Conservation (phyloP, 2,888 invertebrate genomes). For the Oligia strigilis region DNA sequence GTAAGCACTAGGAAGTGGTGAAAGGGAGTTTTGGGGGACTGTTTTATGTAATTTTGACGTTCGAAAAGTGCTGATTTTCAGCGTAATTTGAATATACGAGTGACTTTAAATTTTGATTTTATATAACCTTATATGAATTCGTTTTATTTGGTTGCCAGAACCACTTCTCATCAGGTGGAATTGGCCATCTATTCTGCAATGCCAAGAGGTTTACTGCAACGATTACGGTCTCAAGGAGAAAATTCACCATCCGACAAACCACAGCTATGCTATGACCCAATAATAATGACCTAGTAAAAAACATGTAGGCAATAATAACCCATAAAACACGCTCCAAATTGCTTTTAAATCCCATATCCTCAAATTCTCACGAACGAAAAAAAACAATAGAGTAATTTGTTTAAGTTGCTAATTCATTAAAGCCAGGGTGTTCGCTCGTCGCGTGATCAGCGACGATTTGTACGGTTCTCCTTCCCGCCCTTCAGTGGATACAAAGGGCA, state of each 20-base stretch:
- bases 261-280: not conserved
- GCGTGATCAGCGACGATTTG: slow-evolving; percentile 68
- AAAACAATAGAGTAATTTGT: slow-evolving; percentile 66
- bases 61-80: not conserved
- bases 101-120: not conserved
- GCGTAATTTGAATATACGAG: not conserved
- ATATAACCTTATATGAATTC: not conserved
- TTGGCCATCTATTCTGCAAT: not conserved
- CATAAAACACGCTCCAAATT: slow-evolving; percentile 22
- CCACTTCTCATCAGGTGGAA: not conserved
- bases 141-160: not conserved
- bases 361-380: slow-evolving; percentile 21
- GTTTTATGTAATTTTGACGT: not conserved
- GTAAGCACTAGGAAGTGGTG: not conserved
- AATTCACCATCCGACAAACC: not conserved
- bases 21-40: not conserved
- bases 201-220: not conserved
- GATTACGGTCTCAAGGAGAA: not conserved
- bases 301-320: not conserved
- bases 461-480: slow-evolving; percentile 54
- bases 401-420: slow-evolving; percentile 68
- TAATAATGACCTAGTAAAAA: not conserved
- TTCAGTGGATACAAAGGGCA: slow-evolving; percentile 53
- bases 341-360: slow-evolving; percentile 15
- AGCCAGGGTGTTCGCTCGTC: slow-evolving; percentile 48